Evolutionary conservation across 2,797 vertebrate species (phyloP).

Genomic region (Galagoides demidoff): DNA sequence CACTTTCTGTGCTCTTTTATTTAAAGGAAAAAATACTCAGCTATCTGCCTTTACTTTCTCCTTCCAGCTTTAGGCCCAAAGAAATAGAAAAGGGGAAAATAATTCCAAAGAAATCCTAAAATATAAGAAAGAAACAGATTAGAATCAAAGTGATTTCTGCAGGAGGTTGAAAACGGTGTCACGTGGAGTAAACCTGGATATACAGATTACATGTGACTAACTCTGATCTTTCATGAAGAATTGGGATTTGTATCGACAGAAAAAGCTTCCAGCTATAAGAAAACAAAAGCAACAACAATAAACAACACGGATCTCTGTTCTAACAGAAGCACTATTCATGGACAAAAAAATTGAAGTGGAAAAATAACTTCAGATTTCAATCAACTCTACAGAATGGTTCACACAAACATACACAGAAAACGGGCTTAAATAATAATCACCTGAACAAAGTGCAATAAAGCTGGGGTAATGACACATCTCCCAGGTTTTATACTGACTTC

Average conservation of each 20-base stretch:
- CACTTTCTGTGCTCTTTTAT: constrained; percentile 78
- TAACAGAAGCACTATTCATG: constrained; percentile 17
- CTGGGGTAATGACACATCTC: neutral
- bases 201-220: constrained; percentile 8
- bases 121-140: constrained; percentile 63
- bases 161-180: constrained; percentile 20
- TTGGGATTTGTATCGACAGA: constrained; percentile 39
- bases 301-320: constrained; percentile 53
- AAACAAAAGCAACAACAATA: constrained; percentile 64
- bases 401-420: constrained; percentile 24
- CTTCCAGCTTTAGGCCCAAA: constrained; percentile 66
- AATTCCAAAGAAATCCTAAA: constrained; percentile 68
- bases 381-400: constrained; percentile 15
- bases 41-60: constrained; percentile 36
- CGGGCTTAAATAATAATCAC: neutral
- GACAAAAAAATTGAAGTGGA: constrained; percentile 67
- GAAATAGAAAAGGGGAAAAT: constrained; percentile 63
- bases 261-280: constrained; percentile 46
- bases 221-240: constrained; percentile 56
- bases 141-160: constrained; percentile 53
- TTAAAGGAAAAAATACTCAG: constrained; percentile 61
- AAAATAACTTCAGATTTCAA: constrained; percentile 71
- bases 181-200: constrained; percentile 23
- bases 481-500: neutral
- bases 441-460: neutral